Percentiles rank a stretch among this genome's conserved stretches.
phyloP scores from a whole-genome alignment of 1,140 invertebrate species.

The Orius insidiosus region DNA sequence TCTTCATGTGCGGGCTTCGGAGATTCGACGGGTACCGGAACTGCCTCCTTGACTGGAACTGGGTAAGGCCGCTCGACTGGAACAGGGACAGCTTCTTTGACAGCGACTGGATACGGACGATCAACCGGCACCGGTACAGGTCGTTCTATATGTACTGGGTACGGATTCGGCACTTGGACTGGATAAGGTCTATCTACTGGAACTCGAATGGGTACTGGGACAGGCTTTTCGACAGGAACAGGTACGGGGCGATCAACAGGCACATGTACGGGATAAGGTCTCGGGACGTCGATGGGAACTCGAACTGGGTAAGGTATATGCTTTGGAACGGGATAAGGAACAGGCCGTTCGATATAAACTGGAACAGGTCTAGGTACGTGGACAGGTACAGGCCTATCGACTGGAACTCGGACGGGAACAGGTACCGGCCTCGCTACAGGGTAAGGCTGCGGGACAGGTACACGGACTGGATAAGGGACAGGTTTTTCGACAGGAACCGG shows the following conservation, averaged over 20 bases:
- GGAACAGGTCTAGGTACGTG: conserved; percentile 9
- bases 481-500: conserved; percentile 10
- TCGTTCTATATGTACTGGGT: conserved; percentile 6
- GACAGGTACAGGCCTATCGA: conserved; percentile 2
- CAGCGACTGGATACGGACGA: conserved; percentile 8
- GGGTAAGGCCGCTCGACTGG: conserved; percentile 7
- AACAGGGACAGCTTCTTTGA: conserved; percentile 8
- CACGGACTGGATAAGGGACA: conserved; percentile 5
- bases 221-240: conserved; percentile 2
- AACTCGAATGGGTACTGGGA: conserved; percentile 10
- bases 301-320: conserved; percentile 9
- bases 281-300: conserved; percentile 8
- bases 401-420: conserved; percentile 1
- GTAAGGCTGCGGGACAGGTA: conserved; percentile 10
- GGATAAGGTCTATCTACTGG: conserved; percentile 12
- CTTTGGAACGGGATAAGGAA: conserved; percentile 10
- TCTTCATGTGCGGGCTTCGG: too few relatives aligned
- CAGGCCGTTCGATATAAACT: conserved; percentile 1
- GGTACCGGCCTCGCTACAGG: conserved; percentile 11
- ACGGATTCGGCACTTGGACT: conserved; percentile 1
- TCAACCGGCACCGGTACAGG: conserved; percentile 7
- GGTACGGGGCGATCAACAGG: conserved; percentile 10
- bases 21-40: conserved; percentile 8
- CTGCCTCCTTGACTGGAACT: conserved; percentile 6
- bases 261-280: conserved; percentile 11